Evolutionary conservation across 2,888 invertebrate genomes (phyloP), one percentile per base, ranked within the genome.

Genomic region (Eupithecia abbreviata): DNA sequence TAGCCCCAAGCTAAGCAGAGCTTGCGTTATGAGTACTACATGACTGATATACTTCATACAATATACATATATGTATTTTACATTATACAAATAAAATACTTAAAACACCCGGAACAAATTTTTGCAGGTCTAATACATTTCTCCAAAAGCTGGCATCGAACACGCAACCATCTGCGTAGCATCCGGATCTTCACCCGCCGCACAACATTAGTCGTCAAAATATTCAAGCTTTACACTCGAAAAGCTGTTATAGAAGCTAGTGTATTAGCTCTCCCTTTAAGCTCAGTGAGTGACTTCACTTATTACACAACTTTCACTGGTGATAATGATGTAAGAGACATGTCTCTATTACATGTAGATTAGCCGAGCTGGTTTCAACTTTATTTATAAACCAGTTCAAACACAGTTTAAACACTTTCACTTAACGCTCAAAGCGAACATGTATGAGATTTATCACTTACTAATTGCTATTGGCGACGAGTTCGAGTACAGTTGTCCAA

Each of bases 251-350:
- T 30, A 10, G n/a, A 68, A 43, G 67, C 47, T 45, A 18, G 47
- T 45, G 30, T 69, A 69, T 45, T 47, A 18, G 18, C 69, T 30
- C 47, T 47, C 69, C 68, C 68, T 47, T 5, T 78, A 79, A 67
- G 51, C 78, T 75, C 66, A 74, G 77, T 83, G 81, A 77, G 84
- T 47, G 72, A 72, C 72, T 72, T 80, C 47, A 18, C 69, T 47
- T 69, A 69, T 69, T 82, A 81, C 81, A 82, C 77, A 81, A 80
- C 82, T 82, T 83, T 82, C 82, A 76, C 78, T 82, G 15, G 49
- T 43, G 55, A 65, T 73, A 71, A 72, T 81, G 78, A 78, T 78
- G 82, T 77, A 77, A 81, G 67, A 77, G 67, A 77, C 67, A 74
- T 78, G 74, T 69, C 69, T 47, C 69, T 30, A 69, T 69, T 30